These are phyloP conservation scores for Chrysotoxum bicinctum DNA, from an alignment of 2,888 invertebrate genomes.

Conservation along the genomic window DNA sequence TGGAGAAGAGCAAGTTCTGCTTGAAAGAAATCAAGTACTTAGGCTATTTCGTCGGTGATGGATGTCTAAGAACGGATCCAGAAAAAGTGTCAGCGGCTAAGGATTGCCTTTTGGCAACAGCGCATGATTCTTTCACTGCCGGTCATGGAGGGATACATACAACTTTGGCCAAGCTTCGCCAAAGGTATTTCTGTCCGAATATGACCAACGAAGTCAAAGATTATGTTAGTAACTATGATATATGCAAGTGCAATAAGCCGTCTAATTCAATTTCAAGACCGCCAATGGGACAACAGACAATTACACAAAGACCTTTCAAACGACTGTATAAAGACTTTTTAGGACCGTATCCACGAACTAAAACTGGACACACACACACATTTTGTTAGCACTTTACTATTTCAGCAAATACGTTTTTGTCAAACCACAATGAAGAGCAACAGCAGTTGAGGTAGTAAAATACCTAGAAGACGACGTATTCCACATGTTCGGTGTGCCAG, in stretches of 20 bases:
- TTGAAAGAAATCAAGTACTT: too few species aligned
- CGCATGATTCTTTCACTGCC: background rate
- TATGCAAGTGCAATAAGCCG: slow-evolving; percentile 40
- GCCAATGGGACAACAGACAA: slow-evolving; percentile 35
- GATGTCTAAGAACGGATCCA: too few species aligned
- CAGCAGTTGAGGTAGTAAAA: slow-evolving; percentile 13
- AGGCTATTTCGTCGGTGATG: too few species aligned
- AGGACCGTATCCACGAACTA: background rate
- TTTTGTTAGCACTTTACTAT: background rate
- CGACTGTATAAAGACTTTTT: background rate
- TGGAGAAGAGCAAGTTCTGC: too few species aligned
- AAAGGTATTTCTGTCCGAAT: too few species aligned
- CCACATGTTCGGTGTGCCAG: too few species aligned
- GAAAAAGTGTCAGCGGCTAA: slow-evolving; percentile 39
- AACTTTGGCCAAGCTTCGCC: slow-evolving; percentile 34
- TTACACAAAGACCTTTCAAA: slow-evolving; percentile 46
- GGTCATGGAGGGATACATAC: slow-evolving; percentile 43
- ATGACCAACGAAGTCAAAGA: too few species aligned
- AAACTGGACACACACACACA: background rate
- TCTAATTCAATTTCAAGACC: slow-evolving; percentile 33
- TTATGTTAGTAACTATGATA: slow-evolving; percentile 42
- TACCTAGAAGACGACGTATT: too few species aligned
- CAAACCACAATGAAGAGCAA: slow-evolving; percentile 19
- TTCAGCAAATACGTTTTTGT: slow-evolving; percentile 54
- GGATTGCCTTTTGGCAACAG: slow-evolving; percentile 31